Conservation (phyloP, 2,888 invertebrate genomes). For the Drosophila basisetae region DNA sequence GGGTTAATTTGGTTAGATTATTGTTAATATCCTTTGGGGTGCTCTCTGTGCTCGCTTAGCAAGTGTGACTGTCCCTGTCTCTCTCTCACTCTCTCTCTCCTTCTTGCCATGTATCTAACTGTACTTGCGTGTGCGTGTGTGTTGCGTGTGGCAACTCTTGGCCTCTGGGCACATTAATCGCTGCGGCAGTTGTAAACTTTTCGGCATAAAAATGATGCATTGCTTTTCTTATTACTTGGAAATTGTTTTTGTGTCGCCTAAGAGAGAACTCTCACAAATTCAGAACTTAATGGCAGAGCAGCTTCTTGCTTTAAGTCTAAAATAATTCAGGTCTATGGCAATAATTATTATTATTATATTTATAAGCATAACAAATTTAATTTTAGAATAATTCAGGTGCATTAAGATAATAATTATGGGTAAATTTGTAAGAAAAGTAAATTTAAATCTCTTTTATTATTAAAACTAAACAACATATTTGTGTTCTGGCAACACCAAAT, state of each 20-base stretch:
- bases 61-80: conserved; percentile 7
- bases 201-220: conserved; percentile 75
- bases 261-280: conserved; percentile 23
- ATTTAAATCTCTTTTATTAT: not conserved
- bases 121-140: conserved; percentile 14
- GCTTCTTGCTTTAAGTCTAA: not conserved
- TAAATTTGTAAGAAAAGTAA: not conserved
- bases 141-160: conserved; percentile 11
- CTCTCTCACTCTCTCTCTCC: not conserved
- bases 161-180: conserved; percentile 64
- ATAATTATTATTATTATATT: not conserved
- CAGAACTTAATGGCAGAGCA: not conserved
- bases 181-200: conserved; percentile 69
- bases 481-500: not conserved
- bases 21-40: conserved; percentile 83
- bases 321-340: not conserved
- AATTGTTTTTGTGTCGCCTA: conserved; percentile 49
- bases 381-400: not conserved
- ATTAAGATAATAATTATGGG: not conserved
- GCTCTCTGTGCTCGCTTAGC: conserved; percentile 49
- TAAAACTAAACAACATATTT: not conserved
- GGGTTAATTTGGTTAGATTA: conserved; percentile 84
- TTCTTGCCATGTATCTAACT: not conserved
- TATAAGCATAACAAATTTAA: not conserved
- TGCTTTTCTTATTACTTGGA: conserved; percentile 59